phyloP scores from a whole-genome alignment of 2,113 vertebrate species.

The Maccullochella peelii region DNA sequence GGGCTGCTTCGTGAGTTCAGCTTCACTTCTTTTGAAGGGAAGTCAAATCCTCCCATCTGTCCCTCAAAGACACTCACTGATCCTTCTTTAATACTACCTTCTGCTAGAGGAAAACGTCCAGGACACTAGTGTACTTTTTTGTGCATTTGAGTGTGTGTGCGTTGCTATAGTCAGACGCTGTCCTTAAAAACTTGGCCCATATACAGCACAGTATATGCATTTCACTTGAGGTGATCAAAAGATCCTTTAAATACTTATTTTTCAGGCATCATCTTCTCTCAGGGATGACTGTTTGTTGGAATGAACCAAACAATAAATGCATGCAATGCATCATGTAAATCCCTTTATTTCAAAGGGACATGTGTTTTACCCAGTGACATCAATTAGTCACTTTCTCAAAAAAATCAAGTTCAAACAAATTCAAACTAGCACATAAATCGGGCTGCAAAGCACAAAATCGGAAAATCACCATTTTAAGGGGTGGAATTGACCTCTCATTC shows the following conservation, averaged over 20 bases:
- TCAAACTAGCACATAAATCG: too few relatives aligned
- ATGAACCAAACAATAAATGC: not conserved
- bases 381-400: not conserved
- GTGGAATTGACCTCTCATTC: too few relatives aligned
- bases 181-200: constrained; percentile 25
- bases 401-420: not conserved
- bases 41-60: constrained; percentile 77
- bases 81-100: constrained; percentile 66
- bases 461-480: not conserved
- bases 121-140: constrained; percentile 16
- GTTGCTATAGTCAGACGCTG: constrained; percentile 3
- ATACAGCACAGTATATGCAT: constrained; percentile 6
- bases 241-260: constrained; percentile 29
- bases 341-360: not conserved
- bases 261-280: constrained; percentile 5
- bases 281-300: not conserved
- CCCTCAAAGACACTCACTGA: constrained; percentile 62
- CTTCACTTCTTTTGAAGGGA: constrained; percentile 40
- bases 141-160: not conserved
- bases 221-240: constrained; percentile 20
- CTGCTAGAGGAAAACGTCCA: constrained; percentile 67
- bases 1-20: constrained; percentile 45
- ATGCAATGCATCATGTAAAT: not conserved
- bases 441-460: not conserved
- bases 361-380: not conserved